These are phyloP conservation scores for Didymodactylos carnosus DNA, from an alignment of 2,888 invertebrate genomes.

Conservation along the genomic window DNA sequence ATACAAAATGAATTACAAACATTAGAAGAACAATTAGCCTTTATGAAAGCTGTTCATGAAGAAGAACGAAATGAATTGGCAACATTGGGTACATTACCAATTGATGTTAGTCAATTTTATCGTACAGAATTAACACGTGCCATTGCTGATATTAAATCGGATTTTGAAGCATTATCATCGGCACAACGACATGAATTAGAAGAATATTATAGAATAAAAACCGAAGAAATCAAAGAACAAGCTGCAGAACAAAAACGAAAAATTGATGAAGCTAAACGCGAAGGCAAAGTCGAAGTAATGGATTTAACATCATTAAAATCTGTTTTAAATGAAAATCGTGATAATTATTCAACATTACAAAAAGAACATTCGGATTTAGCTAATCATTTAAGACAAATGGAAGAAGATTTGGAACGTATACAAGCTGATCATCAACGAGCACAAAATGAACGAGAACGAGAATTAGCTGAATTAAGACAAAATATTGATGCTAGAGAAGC, in stretches of 20 bases:
- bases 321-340: conserved; percentile 1
- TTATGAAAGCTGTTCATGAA: conserved; percentile 13
- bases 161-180: conserved; percentile 8
- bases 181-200: conserved; percentile 11
- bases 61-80: conserved; percentile 11
- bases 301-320: conserved; percentile 1
- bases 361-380: conserved; percentile 1
- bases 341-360: conserved; percentile 1
- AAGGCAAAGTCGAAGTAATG: neutral
- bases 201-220: conserved; percentile 13
- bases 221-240: conserved; percentile 11
- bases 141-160: conserved; percentile 5
- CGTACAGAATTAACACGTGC: conserved; percentile 12
- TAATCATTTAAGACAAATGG: conserved; percentile 5
- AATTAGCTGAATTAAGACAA: conserved; percentile 1
- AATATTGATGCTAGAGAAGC: neutral
- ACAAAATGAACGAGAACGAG: conserved; percentile 7
- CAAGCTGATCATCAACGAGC: neutral
- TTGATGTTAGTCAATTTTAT: conserved; percentile 12
- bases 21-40: conserved; percentile 12
- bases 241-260: conserved; percentile 8
- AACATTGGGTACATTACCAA: conserved; percentile 2
- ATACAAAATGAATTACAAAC: conserved; percentile 15
- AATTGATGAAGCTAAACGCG: neutral
- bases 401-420: conserved; percentile 3